Percentiles rank a stretch among this genome's conserved stretches.
Evolutionary conservation across 2,797 vertebrate genomes (phyloP).

Genomic region (Stomatorhinus walkeri): DNA sequence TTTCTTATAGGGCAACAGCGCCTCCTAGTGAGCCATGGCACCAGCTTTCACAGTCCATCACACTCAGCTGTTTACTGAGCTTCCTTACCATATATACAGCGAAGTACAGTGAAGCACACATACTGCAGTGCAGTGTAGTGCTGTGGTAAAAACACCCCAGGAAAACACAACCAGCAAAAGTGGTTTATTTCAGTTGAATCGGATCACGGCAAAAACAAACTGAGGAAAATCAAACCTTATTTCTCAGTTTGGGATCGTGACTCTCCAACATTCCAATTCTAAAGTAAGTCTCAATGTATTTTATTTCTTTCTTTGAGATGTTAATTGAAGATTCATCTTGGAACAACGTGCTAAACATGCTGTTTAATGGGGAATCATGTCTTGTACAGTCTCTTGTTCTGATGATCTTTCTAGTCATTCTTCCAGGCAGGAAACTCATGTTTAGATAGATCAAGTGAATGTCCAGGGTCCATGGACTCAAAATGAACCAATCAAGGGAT

Average conservation of each 20-base stretch:
- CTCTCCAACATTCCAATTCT: not conserved
- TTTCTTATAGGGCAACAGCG: not conserved
- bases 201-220: not conserved
- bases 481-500: not conserved
- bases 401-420: not conserved
- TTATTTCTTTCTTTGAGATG: not conserved
- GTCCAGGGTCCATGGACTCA: not conserved
- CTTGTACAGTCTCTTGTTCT: not conserved
- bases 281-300: not conserved
- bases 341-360: not conserved
- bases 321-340: not conserved
- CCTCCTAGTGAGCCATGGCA: not conserved
- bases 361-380: not conserved
- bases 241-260: not conserved
- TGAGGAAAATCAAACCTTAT: not conserved
- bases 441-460: not conserved
- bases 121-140: not conserved
- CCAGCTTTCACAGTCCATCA: not conserved
- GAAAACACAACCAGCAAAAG: not conserved
- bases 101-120: not conserved
- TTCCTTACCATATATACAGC: not conserved
- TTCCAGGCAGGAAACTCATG: not conserved
- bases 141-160: not conserved
- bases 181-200: not conserved
- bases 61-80: not conserved